phyloP scores from a whole-genome alignment of 1,140 invertebrate genomes.

The Caenorhabditis briggsae region DNA sequence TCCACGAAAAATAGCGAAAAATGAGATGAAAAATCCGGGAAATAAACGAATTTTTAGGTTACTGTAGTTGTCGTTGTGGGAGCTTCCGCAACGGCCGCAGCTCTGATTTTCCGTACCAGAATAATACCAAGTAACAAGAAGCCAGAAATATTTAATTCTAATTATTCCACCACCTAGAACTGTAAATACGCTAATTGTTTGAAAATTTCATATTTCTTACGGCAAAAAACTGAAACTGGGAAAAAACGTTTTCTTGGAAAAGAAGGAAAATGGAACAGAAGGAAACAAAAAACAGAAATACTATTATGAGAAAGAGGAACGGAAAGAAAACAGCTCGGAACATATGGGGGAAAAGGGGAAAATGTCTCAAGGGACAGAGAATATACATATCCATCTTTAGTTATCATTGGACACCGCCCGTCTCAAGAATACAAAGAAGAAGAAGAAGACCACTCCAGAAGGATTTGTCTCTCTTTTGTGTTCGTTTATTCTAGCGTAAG shows the following conservation, averaged over 20 bases:
- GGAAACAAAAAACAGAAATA: background rate
- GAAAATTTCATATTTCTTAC: background rate
- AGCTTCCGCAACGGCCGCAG: no score
- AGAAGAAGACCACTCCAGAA: constrained; percentile 5
- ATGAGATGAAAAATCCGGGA: no score
- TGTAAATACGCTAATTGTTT: no score
- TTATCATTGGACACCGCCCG: background rate
- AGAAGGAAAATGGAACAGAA: background rate
- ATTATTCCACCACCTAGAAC: no score
- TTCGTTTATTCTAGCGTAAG: constrained; percentile 41
- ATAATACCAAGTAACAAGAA: no score
- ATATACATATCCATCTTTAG: background rate
- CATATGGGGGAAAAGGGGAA: background rate
- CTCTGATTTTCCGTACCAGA: no score
- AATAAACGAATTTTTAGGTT: no score
- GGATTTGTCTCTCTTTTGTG: constrained; percentile 2
- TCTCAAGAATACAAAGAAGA: background rate
- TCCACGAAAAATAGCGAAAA: no score
- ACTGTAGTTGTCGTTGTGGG: no score
- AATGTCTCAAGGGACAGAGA: constrained; percentile 17
- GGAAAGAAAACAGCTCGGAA: background rate
- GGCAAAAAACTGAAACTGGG: background rate
- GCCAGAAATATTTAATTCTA: no score
- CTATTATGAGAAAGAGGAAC: constrained; percentile 4
- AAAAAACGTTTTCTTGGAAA: background rate